Evolutionary conservation across 1,140 invertebrate genomes (phyloP).

Genomic region (Apolygus lucorum): DNA sequence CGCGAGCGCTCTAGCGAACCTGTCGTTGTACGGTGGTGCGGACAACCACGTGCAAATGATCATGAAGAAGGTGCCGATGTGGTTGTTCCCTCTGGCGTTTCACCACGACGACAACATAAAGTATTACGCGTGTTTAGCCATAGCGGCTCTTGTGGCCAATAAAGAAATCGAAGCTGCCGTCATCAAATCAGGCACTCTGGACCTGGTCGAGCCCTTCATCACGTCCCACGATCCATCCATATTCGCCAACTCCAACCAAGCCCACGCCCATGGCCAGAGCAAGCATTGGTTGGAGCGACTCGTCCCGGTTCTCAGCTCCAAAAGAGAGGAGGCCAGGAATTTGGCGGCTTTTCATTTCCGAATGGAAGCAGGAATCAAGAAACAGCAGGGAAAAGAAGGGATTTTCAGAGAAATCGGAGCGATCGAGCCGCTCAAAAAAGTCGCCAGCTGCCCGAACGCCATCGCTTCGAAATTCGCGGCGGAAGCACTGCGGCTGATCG

Average conservation of each 20-base stretch:
- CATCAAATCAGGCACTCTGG: conserved; percentile 85
- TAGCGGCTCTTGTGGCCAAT: conserved; percentile 92
- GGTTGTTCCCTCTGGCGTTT: conserved; percentile 96
- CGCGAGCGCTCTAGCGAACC: conserved; percentile 89
- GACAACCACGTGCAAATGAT: conserved; percentile 99
- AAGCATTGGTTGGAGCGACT: conserved; percentile 90
- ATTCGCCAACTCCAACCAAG: conserved; percentile 85
- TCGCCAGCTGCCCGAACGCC: conserved; percentile 95
- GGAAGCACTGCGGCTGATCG: conserved; percentile 88
- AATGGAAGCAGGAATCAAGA: conserved; percentile 98
- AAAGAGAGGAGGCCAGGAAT: conserved; percentile 90
- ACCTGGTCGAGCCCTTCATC: conserved; percentile 94
- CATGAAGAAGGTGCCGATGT: conserved; percentile 88
- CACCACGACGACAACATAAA: conserved; percentile 93
- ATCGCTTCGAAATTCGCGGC: conserved; percentile 95
- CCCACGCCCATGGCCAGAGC: conserved; percentile 92
- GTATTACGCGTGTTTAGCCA: conserved; percentile 97
- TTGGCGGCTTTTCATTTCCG: conserved; percentile 98
- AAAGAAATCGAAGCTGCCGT: conserved; percentile 97
- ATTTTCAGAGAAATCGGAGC: conserved; percentile 92
- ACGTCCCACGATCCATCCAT: conserved; percentile 86
- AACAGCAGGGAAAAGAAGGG: conserved; percentile 88
- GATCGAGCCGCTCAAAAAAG: conserved; percentile 89
- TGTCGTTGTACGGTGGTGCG: conserved; percentile 86
- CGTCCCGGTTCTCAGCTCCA: conserved; percentile 91